Evolutionary conservation across 2,113 vertebrate species (phyloP), one percentile per base, ranked within the genome.

Genomic region (Salvelinus namaycush): DNA sequence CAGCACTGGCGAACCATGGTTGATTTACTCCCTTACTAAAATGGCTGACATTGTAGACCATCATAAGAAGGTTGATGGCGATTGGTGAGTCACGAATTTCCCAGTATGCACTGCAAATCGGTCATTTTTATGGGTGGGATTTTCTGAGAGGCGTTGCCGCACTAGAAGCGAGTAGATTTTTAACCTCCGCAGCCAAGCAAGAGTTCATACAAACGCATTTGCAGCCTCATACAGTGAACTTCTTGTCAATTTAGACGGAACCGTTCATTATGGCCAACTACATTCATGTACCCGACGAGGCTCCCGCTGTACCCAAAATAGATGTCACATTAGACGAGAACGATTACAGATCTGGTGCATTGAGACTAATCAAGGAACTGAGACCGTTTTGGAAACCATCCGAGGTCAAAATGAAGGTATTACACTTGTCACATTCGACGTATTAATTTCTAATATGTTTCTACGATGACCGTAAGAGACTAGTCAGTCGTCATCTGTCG

Each of bases 371-470:
- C 74, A 89, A 92, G 84, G 89, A 84, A 77, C 87, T 95, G 75
- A 87, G 94, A 90, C 93, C 94, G 2, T 84, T n/a, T 68, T 95
- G 94, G 94, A 92, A 92, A 57, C 90, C 92, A 0, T 86, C 91
- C 0, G 93, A 93, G 83, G 90, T 95, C 88, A 92, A 94, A 86
- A 87, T 93, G 26, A 95, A 95, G 94, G 94, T 95, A 79, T 71
- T 73, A 14, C 22, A 60, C 44, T 64, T 31, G 9, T 13, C 26
- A 13, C 26, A 39, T 20, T 68, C 13, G 7, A 9, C 6, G 29
- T 18, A 5, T 68, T 68, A 0, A 3, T 20, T 68, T 22, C 3
- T 12, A 20, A 39, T n/a, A 34, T 20, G 18, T 31, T 6, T 54
- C 65, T 39, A 20, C 60, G 44, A 29, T 31, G 20, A 49, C 18